Evolutionary conservation across 2,888 invertebrate species (phyloP).

Genomic region (Dynastes maya): DNA sequence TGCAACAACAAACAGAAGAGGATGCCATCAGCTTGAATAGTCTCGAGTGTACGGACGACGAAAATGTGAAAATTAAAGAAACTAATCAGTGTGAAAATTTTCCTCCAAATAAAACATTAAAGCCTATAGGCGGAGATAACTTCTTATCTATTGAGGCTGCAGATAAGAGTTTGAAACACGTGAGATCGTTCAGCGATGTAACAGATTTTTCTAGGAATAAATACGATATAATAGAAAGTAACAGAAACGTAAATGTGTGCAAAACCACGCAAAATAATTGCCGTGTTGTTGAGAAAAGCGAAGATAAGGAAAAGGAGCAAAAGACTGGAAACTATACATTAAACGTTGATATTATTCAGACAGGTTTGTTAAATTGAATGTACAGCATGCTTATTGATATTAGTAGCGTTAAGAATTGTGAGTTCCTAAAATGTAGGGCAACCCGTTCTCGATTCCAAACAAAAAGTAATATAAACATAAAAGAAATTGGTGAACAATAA

Average conservation of each 20-base stretch:
- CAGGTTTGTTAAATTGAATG: slow-evolving; percentile 69
- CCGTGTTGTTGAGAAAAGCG: slow-evolving; percentile 39
- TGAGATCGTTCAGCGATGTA: slow-evolving; percentile 68
- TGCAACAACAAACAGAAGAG: slow-evolving; percentile 75
- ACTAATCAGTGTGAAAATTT: neutral
- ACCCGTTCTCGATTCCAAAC: no score
- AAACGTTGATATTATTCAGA: slow-evolving; percentile 78
- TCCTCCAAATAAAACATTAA: slow-evolving; percentile 28
- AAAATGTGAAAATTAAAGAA: slow-evolving; percentile 59
- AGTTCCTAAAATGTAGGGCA: no score
- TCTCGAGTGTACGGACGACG: slow-evolving; percentile 68
- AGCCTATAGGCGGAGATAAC: slow-evolving; percentile 45
- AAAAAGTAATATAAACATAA: no score
- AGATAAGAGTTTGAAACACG: slow-evolving; percentile 63
- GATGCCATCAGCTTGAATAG: slow-evolving; percentile 74
- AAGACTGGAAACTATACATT: slow-evolving; percentile 68
- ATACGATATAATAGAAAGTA: slow-evolving; percentile 51
- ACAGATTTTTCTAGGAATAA: slow-evolving; percentile 59
- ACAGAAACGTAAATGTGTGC: neutral
- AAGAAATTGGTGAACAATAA: no score
- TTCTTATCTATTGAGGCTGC: slow-evolving; percentile 48
- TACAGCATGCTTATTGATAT: no score
- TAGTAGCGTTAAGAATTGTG: no score
- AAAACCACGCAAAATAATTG: slow-evolving; percentile 34
- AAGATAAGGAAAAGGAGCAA: slow-evolving; percentile 59